Percentiles rank a stretch among this genome's conserved stretches.
Conservation (phyloP, 1,140 invertebrate genomes). For the Drosophila persimilis region DNA sequence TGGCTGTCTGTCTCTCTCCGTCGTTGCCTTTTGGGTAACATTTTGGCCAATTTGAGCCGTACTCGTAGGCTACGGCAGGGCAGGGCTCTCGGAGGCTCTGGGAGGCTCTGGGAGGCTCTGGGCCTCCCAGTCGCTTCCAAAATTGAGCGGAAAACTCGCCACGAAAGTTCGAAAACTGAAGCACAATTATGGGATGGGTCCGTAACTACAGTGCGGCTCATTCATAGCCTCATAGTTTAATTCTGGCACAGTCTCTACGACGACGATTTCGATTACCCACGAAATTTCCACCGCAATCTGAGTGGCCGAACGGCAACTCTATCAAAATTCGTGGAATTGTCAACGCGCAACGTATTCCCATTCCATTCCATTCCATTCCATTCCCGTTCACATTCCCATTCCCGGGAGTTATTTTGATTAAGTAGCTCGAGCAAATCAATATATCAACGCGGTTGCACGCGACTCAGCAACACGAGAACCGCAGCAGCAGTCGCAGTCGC, state of each 20-base stretch:
- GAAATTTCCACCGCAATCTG: conserved; percentile 11
- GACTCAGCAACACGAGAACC: conserved; percentile 16
- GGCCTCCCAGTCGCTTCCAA: conserved; percentile 6
- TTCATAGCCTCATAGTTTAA: too few relatives aligned
- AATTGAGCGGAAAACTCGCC: conserved; percentile 44
- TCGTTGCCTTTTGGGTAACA: conserved; percentile 62
- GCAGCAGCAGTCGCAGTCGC: too few relatives aligned
- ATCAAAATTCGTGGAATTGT: conserved; percentile 71
- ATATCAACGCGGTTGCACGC: conserved; percentile 74
- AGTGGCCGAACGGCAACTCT: conserved; percentile 23
- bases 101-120: too few relatives aligned
- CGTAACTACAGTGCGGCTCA: too few relatives aligned
- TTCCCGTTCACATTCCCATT: conserved; percentile 28
- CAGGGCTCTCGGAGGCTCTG: too few relatives aligned
- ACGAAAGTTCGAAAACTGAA: conserved; percentile 27
- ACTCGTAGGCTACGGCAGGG: conserved; percentile 31
- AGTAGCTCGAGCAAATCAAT: conserved; percentile 68
- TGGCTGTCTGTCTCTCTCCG: conserved; percentile 20
- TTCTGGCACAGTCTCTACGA: background rate
- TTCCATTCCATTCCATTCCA: background rate
- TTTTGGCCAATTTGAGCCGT: conserved; percentile 65
- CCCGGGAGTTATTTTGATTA: conserved; percentile 71
- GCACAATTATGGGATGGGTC: background rate
- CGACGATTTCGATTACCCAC: conserved; percentile 30
- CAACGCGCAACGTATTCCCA: conserved; percentile 15